Evolutionary conservation across 2,797 vertebrate genomes (phyloP), one percentile per base, ranked within the genome.

Genomic region (Epinephelus coioides): DNA sequence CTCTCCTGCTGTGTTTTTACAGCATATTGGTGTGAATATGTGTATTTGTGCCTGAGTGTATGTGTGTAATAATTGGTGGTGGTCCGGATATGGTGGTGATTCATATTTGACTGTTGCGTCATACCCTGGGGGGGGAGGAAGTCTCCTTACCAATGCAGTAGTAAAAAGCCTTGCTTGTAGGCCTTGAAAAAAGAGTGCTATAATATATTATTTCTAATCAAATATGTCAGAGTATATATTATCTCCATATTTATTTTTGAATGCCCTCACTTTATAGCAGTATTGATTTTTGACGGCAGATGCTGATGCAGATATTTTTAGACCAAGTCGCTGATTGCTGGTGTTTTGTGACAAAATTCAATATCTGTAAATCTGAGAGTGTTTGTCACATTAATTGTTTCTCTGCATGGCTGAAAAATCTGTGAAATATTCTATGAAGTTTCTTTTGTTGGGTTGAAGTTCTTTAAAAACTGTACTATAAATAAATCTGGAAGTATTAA

Each of bases 31-130:
- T 79, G 82, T 59, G 69, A 85, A 62, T 85, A 57, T 80, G 73
- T 82, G 67, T 78, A 73, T 84, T 73, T 78, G 23, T 1, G 53
- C 54, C 65, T 40, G 53, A 13, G 65, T 66, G n/a, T 65, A 23
- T 79, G 74, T 47, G 67, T 75, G 73, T 69, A 66, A 67, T 90
- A 84, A 84, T 71, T 88, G 76, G 71, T 82, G 87, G 46, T 73
- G 75, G 78, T 77, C 57, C 21, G 68, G 82, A 88, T 88, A 81
- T 83, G 71, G 59, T 65, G 80, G 71, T 78, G 63, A 86, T 82
- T 90, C 80, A 86, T 21, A 51, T 78, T 68, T 70, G 46, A 81
- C 81, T 60, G 55, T 80, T 84, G 70, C 84, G 77, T 88, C 82
- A 86, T 64, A 82, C 30, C 21, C 4, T 54, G 57, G 3, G 46